These are phyloP conservation scores for Manis pentadactyla DNA, from an alignment of 2,797 vertebrate genomes.

Conservation along the genomic window DNA sequence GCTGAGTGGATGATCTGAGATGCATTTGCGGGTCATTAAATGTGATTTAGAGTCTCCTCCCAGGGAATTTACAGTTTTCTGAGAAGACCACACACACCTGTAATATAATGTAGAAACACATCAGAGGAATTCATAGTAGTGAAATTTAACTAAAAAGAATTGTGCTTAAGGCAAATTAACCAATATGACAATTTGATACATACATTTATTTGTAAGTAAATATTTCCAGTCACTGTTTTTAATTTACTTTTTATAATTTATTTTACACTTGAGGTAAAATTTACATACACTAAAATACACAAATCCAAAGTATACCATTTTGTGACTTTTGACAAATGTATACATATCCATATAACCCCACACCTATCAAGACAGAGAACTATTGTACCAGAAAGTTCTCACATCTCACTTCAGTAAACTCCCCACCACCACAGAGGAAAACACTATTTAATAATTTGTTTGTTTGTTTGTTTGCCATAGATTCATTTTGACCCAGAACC, in stretches of 20 bases:
- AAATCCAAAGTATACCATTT: background rate
- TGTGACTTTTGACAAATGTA: background rate
- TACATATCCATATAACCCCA: background rate
- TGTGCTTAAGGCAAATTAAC: background rate
- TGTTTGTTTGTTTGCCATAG: background rate
- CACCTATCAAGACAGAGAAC: background rate
- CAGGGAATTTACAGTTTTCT: background rate
- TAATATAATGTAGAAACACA: background rate
- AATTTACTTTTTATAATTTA: background rate
- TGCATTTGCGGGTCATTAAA: background rate
- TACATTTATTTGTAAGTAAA: background rate
- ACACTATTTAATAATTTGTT: background rate
- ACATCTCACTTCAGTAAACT: background rate
- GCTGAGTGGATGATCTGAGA: background rate
- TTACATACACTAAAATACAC: background rate
- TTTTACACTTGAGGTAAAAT: background rate
- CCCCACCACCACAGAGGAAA: background rate
- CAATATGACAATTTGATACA: background rate
- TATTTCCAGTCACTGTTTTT: background rate
- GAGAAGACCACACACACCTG: background rate
- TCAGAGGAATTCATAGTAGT: background rate
- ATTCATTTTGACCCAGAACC: background rate
- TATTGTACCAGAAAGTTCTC: background rate
- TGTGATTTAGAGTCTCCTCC: background rate
- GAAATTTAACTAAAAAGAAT: background rate